Percentiles rank a stretch among this genome's conserved stretches.
phyloP scores from a whole-genome alignment of 2,888 invertebrate genomes.

The Cancer borealis region DNA sequence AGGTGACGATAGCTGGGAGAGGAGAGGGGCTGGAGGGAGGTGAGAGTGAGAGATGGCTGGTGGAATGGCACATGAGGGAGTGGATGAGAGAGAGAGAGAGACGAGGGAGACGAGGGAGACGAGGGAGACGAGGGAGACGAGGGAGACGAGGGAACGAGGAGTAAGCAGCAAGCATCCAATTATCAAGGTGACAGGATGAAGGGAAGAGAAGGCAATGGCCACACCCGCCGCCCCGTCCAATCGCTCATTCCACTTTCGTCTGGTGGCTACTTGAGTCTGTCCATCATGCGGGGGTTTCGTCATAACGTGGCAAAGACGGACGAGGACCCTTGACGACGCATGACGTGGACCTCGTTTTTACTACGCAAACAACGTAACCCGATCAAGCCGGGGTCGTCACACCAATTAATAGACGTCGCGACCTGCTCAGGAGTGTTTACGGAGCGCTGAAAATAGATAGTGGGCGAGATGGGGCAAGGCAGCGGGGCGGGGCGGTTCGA shows the following conservation, averaged over 20 bases:
- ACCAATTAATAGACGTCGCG: constrained; percentile 57
- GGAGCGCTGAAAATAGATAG: constrained; percentile 53
- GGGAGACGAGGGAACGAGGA: background rate
- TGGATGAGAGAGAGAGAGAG: too few relatives aligned
- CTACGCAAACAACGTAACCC: constrained; percentile 48
- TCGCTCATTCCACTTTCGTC: constrained; percentile 5
- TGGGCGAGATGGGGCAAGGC: background rate
- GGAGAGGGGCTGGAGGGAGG: background rate
- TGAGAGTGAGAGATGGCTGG: background rate
- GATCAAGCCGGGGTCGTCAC: constrained; percentile 47
- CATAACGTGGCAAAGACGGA: constrained; percentile 53
- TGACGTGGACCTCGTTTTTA: constrained; percentile 30
- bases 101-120: too few relatives aligned
- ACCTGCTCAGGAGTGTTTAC: constrained; percentile 48
- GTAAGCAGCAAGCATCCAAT: background rate
- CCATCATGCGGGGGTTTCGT: constrained; percentile 40
- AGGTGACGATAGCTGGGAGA: background rate
- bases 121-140: background rate
- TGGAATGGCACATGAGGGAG: background rate
- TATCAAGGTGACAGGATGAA: constrained; percentile 36
- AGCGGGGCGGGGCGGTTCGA: background rate
- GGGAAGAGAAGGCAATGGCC: background rate
- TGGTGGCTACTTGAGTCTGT: background rate
- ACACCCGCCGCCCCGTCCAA: background rate
- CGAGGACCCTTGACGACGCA: constrained; percentile 35